phyloP scores from a whole-genome alignment of 2,797 vertebrate genomes.

The Rachycentron canadum region DNA sequence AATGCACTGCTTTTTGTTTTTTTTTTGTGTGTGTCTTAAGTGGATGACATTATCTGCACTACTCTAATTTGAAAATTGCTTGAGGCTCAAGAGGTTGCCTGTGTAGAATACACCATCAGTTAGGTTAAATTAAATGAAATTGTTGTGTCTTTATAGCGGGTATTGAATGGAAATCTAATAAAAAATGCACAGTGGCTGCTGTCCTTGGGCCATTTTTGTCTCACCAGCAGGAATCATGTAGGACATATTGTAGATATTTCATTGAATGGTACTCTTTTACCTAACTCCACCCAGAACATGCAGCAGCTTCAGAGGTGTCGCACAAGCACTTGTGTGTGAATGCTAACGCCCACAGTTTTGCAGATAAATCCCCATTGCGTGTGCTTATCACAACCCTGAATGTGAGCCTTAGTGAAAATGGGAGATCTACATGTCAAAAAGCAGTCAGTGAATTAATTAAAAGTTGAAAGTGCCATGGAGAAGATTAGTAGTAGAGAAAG shows the following conservation, averaged over 20 bases:
- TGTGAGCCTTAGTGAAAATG: conserved; percentile 57
- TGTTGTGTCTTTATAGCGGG: conserved; percentile 39
- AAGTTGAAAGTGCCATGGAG: conserved; percentile 51
- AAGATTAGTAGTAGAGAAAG: conserved; percentile 40
- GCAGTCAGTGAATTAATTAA: conserved; percentile 69
- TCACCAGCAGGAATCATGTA: conserved; percentile 29
- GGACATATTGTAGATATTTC: conserved; percentile 22
- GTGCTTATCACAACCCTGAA: conserved; percentile 60
- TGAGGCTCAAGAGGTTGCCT: conserved; percentile 40
- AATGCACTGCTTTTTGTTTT: conserved; percentile 5
- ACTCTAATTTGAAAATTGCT: conserved; percentile 59
- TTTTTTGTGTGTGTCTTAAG: conserved; percentile 8
- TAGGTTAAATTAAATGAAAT: conserved; percentile 50
- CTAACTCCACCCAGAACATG: conserved; percentile 28
- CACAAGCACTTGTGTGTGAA: conserved; percentile 53
- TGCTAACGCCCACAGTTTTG: conserved; percentile 48
- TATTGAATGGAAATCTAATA: conserved; percentile 48
- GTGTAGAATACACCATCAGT: conserved; percentile 43
- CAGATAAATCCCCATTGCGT: conserved; percentile 64
- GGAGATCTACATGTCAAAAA: conserved; percentile 49
- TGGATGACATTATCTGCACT: conserved; percentile 47
- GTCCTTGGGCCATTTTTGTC: conserved; percentile 14
- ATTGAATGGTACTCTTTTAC: conserved; percentile 27
- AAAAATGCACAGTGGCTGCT: conserved; percentile 21
- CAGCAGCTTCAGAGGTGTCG: conserved; percentile 43